phyloP scores from a whole-genome alignment of 1,140 invertebrate genomes.

The Lordiphosa mommai region DNA sequence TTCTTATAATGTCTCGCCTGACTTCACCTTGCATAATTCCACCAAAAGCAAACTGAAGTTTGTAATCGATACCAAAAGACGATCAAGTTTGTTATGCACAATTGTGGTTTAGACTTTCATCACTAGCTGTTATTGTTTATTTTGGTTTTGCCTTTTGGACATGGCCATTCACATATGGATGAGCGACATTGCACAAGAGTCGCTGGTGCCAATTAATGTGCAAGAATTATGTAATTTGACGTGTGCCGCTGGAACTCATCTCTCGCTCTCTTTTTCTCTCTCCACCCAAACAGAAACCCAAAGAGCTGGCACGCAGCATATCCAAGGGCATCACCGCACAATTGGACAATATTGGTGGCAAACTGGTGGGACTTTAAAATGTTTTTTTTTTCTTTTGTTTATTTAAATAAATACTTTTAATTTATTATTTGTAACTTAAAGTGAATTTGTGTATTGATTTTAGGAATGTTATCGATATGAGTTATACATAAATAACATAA shows the following conservation, averaged over 20 bases:
- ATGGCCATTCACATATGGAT: too few species aligned
- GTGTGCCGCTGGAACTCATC: too few species aligned
- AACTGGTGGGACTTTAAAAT: constrained; percentile 81
- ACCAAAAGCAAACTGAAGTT: too few species aligned
- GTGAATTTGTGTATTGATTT: constrained; percentile 12
- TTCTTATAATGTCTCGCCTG: too few species aligned
- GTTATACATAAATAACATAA: constrained; percentile 40
- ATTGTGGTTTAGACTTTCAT: constrained; percentile 2
- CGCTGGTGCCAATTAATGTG: constrained; percentile 24
- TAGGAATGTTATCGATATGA: constrained; percentile 66
- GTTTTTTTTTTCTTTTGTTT: constrained; percentile 33
- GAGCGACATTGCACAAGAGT: not conserved
- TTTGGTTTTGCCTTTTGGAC: not conserved
- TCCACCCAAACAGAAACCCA: constrained; percentile 79
- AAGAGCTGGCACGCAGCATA: constrained; percentile 79
- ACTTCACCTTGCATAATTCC: too few species aligned
- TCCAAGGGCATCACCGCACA: constrained; percentile 81
- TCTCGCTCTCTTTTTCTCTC: constrained; percentile 4
- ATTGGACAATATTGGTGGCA: constrained; percentile 81
- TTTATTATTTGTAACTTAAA: constrained; percentile 67
- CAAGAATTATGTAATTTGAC: not conserved
- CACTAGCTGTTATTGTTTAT: not conserved
- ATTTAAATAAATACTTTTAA: constrained; percentile 76
- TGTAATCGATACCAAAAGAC: not conserved
- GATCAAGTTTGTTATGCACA: not conserved